phyloP scores from a whole-genome alignment of 2,797 vertebrate genomes.

The Ceryle rudis region DNA sequence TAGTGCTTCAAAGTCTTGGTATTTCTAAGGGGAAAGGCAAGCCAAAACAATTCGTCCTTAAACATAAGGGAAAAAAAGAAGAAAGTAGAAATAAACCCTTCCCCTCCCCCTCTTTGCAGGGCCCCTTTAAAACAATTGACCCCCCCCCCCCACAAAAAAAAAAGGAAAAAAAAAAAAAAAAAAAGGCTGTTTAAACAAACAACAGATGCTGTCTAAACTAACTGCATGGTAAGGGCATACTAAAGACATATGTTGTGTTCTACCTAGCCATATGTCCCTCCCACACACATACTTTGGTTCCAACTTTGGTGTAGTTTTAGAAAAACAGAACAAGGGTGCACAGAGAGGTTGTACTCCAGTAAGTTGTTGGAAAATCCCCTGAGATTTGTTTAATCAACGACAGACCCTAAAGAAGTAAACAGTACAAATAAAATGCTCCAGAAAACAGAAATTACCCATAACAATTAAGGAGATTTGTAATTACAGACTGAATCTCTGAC shows the following conservation, averaged over 20 bases:
- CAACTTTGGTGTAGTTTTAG: background rate
- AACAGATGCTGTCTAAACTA: constrained; percentile 71
- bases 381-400: background rate
- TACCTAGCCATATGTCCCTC: constrained; percentile 65
- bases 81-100: background rate
- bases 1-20: background rate
- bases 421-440: constrained; percentile 18
- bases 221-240: constrained; percentile 47
- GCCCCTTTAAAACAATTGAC: constrained; percentile 29
- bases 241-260: constrained; percentile 64
- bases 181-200: constrained; percentile 66
- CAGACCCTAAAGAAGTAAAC: background rate
- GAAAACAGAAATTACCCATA: background rate
- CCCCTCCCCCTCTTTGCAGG: background rate
- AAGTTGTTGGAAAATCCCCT: background rate
- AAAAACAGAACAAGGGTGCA: background rate
- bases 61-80: background rate
- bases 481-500: background rate
- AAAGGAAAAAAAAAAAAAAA: background rate
- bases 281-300: constrained; percentile 48
- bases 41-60: constrained; percentile 19
- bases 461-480: background rate
- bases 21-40: constrained; percentile 40
- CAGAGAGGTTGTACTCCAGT: background rate
- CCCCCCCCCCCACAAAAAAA: constrained; percentile 9